A percentile compares a stretch with the other conserved stretches of the same genome.
Evolutionary conservation across 1,140 invertebrate genomes (phyloP).

Genomic region (Lordiphosa mommai): DNA sequence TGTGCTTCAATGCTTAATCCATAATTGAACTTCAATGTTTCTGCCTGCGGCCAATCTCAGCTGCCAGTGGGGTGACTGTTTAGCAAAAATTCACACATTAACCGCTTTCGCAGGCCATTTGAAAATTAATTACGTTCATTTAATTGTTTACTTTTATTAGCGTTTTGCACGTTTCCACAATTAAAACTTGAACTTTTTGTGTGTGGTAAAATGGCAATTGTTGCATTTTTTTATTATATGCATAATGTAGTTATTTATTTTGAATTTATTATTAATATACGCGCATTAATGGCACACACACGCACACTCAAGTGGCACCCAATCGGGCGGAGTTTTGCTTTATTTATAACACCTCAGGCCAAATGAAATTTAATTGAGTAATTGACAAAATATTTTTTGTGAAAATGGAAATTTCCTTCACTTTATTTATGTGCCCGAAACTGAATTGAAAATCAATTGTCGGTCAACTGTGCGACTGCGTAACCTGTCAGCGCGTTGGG

Average conservation of each 20-base stretch:
- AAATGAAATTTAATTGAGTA: conserved; percentile 64
- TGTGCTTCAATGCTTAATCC: too few species aligned
- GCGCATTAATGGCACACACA: conserved; percentile 46
- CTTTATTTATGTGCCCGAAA: conserved; percentile 44
- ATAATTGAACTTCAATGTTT: too few species aligned
- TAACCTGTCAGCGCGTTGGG: conserved; percentile 55
- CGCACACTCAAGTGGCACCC: conserved; percentile 1
- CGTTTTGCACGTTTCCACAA: conserved; percentile 44
- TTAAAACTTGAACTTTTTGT: conserved; percentile 54
- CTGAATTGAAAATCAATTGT: conserved; percentile 39
- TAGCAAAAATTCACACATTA: too few species aligned
- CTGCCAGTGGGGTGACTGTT: too few species aligned
- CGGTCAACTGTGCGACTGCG: conserved; percentile 52
- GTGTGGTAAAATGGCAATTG: conserved; percentile 45
- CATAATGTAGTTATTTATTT: conserved; percentile 56
- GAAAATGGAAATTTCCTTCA: conserved; percentile 57
- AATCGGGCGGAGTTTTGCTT: conserved; percentile 18
- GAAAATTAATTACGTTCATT: conserved; percentile 47
- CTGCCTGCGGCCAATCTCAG: too few species aligned
- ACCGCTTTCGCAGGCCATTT: conserved; percentile 54
- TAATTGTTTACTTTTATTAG: conserved; percentile 64
- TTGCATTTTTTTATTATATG: conserved; percentile 48
- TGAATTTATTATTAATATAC: conserved; percentile 60
- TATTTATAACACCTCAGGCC: conserved; percentile 54
- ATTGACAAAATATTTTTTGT: conserved; percentile 51